Evolutionary conservation across 2,113 vertebrate genomes (phyloP).

Genomic region (Zosterops pallidus): DNA sequence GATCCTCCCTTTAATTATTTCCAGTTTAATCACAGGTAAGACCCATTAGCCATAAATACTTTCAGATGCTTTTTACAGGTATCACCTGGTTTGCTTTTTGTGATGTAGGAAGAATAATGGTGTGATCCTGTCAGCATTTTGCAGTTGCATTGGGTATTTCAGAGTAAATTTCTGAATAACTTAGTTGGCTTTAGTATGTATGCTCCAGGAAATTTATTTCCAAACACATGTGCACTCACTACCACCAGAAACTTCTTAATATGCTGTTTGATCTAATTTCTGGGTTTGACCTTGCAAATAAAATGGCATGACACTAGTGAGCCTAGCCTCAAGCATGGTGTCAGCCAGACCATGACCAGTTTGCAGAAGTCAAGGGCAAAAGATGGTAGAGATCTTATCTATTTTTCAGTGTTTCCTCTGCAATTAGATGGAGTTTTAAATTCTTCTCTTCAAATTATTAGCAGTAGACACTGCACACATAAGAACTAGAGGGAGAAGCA

Average conservation of each 20-base stretch:
- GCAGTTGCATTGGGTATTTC: background rate
- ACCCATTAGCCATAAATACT: slow-evolving; percentile 19
- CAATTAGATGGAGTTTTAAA: background rate
- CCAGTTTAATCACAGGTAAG: slow-evolving; percentile 98
- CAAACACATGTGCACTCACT: background rate
- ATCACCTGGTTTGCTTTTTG: slow-evolving; percentile 1
- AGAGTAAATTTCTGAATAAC: background rate
- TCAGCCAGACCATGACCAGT: background rate
- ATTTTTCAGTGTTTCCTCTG: background rate
- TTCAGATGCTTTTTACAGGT: slow-evolving; percentile 32
- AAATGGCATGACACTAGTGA: background rate
- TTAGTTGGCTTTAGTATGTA: background rate
- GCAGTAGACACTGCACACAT: background rate
- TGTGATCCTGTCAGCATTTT: background rate
- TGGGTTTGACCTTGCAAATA: background rate
- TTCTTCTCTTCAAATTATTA: background rate
- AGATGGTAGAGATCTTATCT: background rate
- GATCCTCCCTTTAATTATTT: slow-evolving; percentile 97
- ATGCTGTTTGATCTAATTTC: background rate
- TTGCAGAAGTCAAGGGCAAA: background rate
- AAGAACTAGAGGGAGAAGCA: background rate
- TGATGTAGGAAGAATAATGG: background rate
- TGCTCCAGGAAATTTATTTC: background rate
- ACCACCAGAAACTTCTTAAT: background rate
- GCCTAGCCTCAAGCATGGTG: background rate